A percentile compares a stretch with the other conserved stretches of the same genome.
Conservation (phyloP, 1,140 invertebrate species). For the Bradynema listronoti region DNA sequence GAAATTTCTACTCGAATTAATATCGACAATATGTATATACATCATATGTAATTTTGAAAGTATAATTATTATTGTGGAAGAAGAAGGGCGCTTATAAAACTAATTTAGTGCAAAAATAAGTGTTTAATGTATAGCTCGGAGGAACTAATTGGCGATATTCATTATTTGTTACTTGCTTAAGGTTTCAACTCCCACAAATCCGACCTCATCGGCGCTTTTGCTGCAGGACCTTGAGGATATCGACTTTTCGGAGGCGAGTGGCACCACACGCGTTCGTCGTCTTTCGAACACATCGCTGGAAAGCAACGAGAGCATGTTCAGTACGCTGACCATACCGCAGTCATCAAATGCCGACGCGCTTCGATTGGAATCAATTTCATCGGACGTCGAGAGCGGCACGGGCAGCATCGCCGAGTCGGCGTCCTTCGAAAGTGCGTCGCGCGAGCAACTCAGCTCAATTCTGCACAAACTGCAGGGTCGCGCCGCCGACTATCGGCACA, state of each 20-base stretch:
- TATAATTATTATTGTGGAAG: no score
- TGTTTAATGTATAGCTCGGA: no score
- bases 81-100: slow-evolving; percentile 13
- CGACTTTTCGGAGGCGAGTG: slow-evolving; percentile 3
- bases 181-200: no score
- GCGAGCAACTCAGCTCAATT: slow-evolving; percentile 28
- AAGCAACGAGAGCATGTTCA: slow-evolving; percentile 33
- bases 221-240: slow-evolving; percentile 14
- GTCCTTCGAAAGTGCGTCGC: slow-evolving; percentile 21
- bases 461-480: slow-evolving; percentile 28
- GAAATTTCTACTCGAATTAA: no score
- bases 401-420: slow-evolving; percentile 9
- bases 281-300: slow-evolving; percentile 27
- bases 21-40: no score
- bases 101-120: no score
- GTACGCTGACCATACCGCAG: slow-evolving; percentile 10
- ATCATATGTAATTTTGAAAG: no score
- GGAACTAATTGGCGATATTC: no score
- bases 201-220: neutral
- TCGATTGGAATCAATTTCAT: slow-evolving; percentile 23
- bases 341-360: slow-evolving; percentile 2
- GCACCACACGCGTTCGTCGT: slow-evolving; percentile 10
- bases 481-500: slow-evolving; percentile 39
- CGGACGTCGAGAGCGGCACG: slow-evolving; percentile 29
- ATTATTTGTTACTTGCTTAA: no score